These are phyloP conservation scores for Clavelina lepadiformis DNA, from an alignment of 23 tunicate species.

Conservation along the genomic window DNA sequence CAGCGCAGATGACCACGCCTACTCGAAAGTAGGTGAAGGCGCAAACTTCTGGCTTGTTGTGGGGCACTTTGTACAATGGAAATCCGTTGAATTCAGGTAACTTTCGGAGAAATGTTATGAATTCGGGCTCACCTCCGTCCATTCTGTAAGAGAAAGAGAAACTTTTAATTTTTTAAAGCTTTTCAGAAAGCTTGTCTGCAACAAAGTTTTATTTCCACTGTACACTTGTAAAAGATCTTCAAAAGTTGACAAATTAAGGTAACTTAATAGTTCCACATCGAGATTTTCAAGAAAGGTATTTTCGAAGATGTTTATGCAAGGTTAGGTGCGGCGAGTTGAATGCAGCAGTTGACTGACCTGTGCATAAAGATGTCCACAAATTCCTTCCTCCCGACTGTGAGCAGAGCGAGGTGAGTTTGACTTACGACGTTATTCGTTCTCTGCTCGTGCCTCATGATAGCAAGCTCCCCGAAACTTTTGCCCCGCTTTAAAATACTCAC, in stretches of 20 bases:
- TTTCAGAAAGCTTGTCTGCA: too few relatives aligned
- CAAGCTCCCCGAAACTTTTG: conserved; percentile 78
- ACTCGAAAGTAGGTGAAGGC: conserved; percentile 86
- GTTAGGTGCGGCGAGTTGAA: too few relatives aligned
- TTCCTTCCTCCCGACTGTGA: conserved; percentile 63
- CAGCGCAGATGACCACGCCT: conserved; percentile 72
- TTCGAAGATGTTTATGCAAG: too few relatives aligned
- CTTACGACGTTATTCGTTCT: conserved; percentile 69
- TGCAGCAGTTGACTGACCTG: too few relatives aligned
- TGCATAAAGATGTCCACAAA: conserved; percentile 83
- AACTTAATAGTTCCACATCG: too few relatives aligned
- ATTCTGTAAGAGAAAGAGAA: conserved; percentile 24
- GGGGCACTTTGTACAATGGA: conserved; percentile 65
- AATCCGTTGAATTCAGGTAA: conserved; percentile 58
- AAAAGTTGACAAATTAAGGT: too few relatives aligned
- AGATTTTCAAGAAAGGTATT: too few relatives aligned
- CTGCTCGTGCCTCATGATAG: conserved; percentile 67
- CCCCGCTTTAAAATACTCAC: conserved; percentile 65
- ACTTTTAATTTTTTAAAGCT: too few relatives aligned
- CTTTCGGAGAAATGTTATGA: conserved; percentile 54
- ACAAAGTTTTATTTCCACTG: too few relatives aligned
- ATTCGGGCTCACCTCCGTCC: conserved; percentile 70
- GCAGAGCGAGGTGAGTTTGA: conserved; percentile 44
- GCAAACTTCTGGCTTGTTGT: conserved; percentile 58
- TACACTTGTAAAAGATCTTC: too few relatives aligned